Evolutionary conservation across 2,113 vertebrate species (phyloP).

Genomic region (Numida meleagris): DNA sequence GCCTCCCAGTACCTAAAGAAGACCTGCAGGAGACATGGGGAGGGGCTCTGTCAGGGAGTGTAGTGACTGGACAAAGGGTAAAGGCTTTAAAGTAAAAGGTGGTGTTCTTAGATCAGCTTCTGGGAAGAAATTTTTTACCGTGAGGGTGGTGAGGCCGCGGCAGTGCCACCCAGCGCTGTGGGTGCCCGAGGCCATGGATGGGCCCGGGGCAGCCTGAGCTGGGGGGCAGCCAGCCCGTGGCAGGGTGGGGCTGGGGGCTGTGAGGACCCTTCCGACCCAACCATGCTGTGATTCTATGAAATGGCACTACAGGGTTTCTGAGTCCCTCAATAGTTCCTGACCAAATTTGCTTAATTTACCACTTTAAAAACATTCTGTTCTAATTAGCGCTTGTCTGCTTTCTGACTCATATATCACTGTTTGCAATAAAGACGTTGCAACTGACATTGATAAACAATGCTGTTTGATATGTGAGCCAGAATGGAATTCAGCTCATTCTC

Average conservation of each 20-base stretch:
- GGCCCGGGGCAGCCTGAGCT: neutral
- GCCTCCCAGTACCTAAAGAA: neutral
- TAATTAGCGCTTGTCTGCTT: neutral
- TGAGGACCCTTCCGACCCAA: neutral
- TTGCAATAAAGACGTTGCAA: neutral
- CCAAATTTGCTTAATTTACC: conserved; percentile 21
- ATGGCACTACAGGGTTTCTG: rapidly evolving
- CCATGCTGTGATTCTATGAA: neutral
- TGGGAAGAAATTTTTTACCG: neutral
- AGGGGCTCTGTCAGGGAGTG: neutral
- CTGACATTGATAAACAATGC: conserved; percentile 25
- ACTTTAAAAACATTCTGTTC: conserved; percentile 51
- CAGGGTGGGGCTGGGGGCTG: neutral
- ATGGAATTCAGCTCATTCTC: neutral
- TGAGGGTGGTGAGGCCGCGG: neutral
- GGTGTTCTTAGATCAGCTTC: neutral
- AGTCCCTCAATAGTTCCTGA: neutral
- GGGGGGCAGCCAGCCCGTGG: neutral
- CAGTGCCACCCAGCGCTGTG: neutral
- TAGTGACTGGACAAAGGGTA: neutral
- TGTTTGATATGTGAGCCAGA: neutral
- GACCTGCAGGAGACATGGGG: neutral
- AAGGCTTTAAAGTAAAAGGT: neutral
- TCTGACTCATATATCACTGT: conserved; percentile 36
- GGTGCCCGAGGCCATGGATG: neutral